Conservation (phyloP, 2,888 invertebrate genomes). For the Uropetala carovei region DNA sequence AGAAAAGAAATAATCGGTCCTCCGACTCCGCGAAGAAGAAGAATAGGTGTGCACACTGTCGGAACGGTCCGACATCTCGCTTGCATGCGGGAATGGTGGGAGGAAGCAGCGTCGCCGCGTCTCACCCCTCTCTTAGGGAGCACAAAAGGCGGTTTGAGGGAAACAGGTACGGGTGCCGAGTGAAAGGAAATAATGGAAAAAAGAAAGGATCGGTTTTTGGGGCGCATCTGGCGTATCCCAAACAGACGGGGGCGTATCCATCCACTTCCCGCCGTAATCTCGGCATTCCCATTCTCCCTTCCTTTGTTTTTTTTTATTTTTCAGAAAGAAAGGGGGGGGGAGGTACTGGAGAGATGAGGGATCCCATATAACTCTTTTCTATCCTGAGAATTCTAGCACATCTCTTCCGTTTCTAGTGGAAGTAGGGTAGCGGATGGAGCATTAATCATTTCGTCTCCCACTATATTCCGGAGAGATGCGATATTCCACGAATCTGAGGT, state of each 20-base stretch:
- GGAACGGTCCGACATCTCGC: neutral
- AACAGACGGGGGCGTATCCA: neutral
- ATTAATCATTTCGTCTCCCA: neutral
- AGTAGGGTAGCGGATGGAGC: neutral
- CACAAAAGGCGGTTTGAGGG: neutral
- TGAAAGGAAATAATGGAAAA: constrained; percentile 3
- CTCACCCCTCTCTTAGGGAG: neutral
- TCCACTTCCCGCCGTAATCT: constrained; percentile 21
- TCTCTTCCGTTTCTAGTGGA: too few relatives aligned
- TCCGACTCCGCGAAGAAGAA: neutral
- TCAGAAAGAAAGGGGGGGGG: neutral
- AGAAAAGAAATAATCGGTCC: neutral
- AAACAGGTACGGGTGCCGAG: neutral
- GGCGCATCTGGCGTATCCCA: neutral
- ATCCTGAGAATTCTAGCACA: neutral
- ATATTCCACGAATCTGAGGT: neutral
- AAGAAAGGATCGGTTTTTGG: neutral
- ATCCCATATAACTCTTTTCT: too few relatives aligned
- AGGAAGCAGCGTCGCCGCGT: neutral
- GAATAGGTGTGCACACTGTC: neutral
- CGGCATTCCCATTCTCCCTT: neutral
- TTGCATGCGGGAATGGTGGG: neutral
- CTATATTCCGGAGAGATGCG: neutral
- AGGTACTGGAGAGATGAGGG: neutral
- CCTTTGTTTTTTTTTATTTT: neutral